Conservation (phyloP, 1,140 invertebrate species). For the Papilio xuthus region DNA sequence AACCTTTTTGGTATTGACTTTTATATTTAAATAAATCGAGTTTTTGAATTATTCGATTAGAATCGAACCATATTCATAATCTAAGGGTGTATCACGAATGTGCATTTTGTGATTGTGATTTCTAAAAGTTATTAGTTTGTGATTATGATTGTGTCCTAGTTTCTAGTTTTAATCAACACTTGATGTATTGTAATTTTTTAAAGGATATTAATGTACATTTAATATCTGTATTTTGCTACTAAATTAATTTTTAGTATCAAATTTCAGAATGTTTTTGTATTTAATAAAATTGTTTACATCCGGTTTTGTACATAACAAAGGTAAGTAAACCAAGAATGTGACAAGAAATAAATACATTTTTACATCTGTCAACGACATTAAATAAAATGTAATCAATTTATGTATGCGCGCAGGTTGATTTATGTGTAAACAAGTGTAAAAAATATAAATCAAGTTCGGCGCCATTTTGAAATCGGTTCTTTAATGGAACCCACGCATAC, state of each 20-base stretch:
- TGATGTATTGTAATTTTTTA: neutral
- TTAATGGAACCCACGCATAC: constrained; percentile 26
- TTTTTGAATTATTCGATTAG: too few relatives aligned
- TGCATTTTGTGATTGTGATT: too few relatives aligned
- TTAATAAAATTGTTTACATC: neutral
- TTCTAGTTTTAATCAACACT: neutral
- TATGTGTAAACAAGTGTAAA: constrained; percentile 22
- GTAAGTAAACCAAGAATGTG: neutral
- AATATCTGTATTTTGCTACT: neutral
- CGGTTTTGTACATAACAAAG: neutral
- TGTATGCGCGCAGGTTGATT: constrained; percentile 10
- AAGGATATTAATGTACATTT: neutral
- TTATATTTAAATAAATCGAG: too few relatives aligned
- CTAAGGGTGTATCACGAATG: too few relatives aligned
- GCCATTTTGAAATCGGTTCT: constrained; percentile 36
- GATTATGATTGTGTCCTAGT: neutral
- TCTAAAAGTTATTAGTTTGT: neutral
- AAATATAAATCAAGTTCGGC: constrained; percentile 20
- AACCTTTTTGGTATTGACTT: too few relatives aligned
- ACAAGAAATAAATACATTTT: constrained; percentile 10
- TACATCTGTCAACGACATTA: constrained; percentile 12
- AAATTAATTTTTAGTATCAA: too few relatives aligned
- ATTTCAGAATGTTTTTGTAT: too few relatives aligned
- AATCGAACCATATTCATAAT: too few relatives aligned
- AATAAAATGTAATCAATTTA: constrained; percentile 17